Conservation (phyloP, 2,888 invertebrate genomes). For the Halictus ligatus region DNA sequence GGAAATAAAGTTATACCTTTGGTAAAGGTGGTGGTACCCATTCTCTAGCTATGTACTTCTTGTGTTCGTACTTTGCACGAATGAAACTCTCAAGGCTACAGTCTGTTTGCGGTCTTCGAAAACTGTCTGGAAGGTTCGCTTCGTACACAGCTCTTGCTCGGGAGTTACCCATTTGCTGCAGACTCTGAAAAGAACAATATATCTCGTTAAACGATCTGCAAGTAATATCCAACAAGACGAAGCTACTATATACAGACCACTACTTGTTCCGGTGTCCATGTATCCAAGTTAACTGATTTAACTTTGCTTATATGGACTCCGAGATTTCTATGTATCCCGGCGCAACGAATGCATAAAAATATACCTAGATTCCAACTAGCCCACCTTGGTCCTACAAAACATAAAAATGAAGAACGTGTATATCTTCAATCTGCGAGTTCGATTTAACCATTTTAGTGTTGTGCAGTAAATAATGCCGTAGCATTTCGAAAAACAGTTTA, state of each 20-base stretch:
- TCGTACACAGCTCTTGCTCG: conserved; percentile 98
- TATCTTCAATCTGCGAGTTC: not conserved
- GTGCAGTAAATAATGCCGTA: too few species aligned
- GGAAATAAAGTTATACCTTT: conserved; percentile 86
- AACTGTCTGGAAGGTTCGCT: conserved; percentile 97
- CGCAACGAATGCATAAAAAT: conserved; percentile 99
- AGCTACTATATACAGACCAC: conserved; percentile 86
- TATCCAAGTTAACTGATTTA: conserved; percentile 98
- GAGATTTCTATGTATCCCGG: conserved; percentile 98
- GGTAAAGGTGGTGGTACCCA: conserved; percentile 96
- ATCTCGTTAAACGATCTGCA: not conserved
- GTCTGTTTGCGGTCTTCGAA: conserved; percentile 97
- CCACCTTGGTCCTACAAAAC: conserved; percentile 96
- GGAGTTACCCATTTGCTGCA: conserved; percentile 99
- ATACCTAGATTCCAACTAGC: conserved; percentile 99
- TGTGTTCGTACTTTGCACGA: conserved; percentile 98
- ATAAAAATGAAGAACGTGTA: conserved; percentile 11
- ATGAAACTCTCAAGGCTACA: conserved; percentile 97
- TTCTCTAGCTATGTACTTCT: conserved; percentile 99
- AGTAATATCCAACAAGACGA: not conserved
- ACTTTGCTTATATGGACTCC: conserved; percentile 99
- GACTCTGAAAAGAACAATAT: conserved; percentile 84
- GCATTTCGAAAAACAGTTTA: too few species aligned
- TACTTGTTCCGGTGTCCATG: conserved; percentile 99
- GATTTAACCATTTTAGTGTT: not conserved